Base-by-base conservation (phyloP, 1,140 invertebrate species). In the Tetramorium alpestre region DNA sequence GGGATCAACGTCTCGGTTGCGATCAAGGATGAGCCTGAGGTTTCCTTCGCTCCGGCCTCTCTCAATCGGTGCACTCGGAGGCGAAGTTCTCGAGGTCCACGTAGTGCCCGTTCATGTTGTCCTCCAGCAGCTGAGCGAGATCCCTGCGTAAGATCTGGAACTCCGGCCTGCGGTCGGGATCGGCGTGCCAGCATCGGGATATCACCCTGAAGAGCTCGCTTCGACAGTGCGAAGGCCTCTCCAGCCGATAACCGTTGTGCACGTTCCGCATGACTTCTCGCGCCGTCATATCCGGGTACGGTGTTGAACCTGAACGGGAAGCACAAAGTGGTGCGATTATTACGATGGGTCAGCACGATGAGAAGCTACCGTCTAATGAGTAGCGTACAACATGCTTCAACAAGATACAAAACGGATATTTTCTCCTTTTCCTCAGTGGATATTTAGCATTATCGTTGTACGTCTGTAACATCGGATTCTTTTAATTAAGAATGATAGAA, bases 21-120 rank as follows among this genome's bases (percentile, higher is more conserved):
- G 25, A 28, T 65, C 47, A 47, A 64, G 28, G 16, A 33, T 13
- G 44, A 28, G 47, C n/a, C 25, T n/a, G 41, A 69, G 18, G n/a
- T 47, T 49, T 49, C 41, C 22, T 69, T 0, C 44, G 41, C 0
- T 22, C 22, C n/a, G 22, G 2, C 11, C 0, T 41, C 13, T 38
- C 11, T 93, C 95, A 96, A 70, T 96, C 96, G 3, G 96, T 96
- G 16, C 96, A 96, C 93, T 97, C 97, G 89, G 97, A 97, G 77
- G 97, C 97, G 90, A 98, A 97, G 60, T 97, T 97, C 91, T 97
- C 97, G 28, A 98, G 95, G 91, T 98, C 97, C 77, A 98, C 97
- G 92, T 98, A 98, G 90, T 97, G 97, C 2, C 97, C 97, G 28
- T 97, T 96, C 47, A 97, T 96, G 73, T 97, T 96, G 87, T 97